phyloP scores from a whole-genome alignment of 2,113 vertebrate genomes.

The Reinhardtius hippoglossoides region DNA sequence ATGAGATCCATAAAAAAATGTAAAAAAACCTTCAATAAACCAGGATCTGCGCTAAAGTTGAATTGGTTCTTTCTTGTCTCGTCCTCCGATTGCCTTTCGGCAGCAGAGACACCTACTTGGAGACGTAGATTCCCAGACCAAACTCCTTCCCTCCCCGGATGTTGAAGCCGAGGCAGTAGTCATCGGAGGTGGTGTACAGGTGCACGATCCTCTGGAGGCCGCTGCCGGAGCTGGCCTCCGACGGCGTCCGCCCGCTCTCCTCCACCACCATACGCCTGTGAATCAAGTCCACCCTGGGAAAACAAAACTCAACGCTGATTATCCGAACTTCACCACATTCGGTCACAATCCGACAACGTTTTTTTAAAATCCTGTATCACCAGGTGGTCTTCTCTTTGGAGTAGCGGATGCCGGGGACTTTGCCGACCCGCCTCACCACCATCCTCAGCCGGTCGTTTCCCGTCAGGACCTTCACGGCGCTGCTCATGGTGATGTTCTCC shows the following conservation, averaged over 20 bases:
- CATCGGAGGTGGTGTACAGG: constrained; percentile 93
- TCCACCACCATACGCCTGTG: constrained; percentile 91
- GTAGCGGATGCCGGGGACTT: constrained; percentile 95
- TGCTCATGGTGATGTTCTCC: constrained; percentile 96
- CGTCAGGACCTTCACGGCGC: constrained; percentile 90
- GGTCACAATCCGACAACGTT: neutral
- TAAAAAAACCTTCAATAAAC: too few species aligned
- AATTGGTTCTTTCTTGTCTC: too few species aligned
- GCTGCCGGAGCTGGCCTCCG: constrained; percentile 83
- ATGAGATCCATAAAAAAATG: too few species aligned
- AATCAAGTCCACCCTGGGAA: constrained; percentile 90
- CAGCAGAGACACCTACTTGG: constrained; percentile 83
- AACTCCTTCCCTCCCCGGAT: constrained; percentile 94
- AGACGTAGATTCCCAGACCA: constrained; percentile 95
- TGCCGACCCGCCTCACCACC: constrained; percentile 93
- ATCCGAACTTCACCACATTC: neutral
- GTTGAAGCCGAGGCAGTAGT: constrained; percentile 96
- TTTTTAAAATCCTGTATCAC: constrained; percentile 74
- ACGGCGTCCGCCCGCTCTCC: constrained; percentile 83
- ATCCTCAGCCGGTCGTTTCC: constrained; percentile 93
- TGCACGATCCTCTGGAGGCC: constrained; percentile 88
- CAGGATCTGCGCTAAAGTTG: too few species aligned
- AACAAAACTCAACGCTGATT: neutral
- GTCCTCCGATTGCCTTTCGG: too few species aligned
- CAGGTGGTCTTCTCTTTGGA: constrained; percentile 96